Percentiles rank a stretch among this genome's conserved stretches.
phyloP scores from a whole-genome alignment of 2,797 vertebrate genomes.

The Glossophaga mutica region DNA sequence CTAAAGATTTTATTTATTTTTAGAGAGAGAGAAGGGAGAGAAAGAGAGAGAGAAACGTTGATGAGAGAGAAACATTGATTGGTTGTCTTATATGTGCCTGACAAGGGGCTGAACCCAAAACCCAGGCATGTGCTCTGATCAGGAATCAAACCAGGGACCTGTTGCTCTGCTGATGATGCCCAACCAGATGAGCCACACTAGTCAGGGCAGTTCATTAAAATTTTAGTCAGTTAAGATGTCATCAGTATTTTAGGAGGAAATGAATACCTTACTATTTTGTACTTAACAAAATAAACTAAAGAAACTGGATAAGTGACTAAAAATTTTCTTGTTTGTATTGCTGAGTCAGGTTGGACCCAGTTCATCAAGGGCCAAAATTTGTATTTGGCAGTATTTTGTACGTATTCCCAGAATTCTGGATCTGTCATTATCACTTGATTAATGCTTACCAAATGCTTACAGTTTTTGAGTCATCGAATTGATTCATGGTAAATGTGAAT shows the following conservation, averaged over 20 bases:
- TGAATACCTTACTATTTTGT: slow-evolving; percentile 45
- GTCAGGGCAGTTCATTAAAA: neutral
- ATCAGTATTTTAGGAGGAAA: slow-evolving; percentile 35
- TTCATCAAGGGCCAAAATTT: slow-evolving; percentile 30
- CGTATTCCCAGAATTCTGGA: slow-evolving; percentile 30
- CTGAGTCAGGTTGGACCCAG: slow-evolving; percentile 20
- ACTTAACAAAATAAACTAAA: slow-evolving; percentile 19
- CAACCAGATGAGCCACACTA: neutral
- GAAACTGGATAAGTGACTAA: neutral
- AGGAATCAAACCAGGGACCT: neutral
- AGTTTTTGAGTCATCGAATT: slow-evolving; percentile 53
- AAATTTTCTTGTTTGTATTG: slow-evolving; percentile 18
- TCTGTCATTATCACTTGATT: slow-evolving; percentile 61
- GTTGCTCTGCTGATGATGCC: neutral
- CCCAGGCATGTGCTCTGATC: neutral
- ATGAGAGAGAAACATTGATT: neutral
- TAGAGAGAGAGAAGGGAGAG: neutral
- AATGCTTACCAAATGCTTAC: slow-evolving; percentile 47
- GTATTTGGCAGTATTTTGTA: slow-evolving; percentile 3
- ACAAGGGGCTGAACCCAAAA: neutral
- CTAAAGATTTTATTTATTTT: neutral
- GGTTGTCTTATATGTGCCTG: neutral
- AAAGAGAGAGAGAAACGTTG: neutral
- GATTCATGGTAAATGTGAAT: slow-evolving; percentile 15
- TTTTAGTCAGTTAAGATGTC: slow-evolving; percentile 23